A percentile compares a stretch with the other conserved stretches of the same genome.
Conservation (phyloP, 2,113 vertebrate species). For the Gracilinanus agilis region DNA sequence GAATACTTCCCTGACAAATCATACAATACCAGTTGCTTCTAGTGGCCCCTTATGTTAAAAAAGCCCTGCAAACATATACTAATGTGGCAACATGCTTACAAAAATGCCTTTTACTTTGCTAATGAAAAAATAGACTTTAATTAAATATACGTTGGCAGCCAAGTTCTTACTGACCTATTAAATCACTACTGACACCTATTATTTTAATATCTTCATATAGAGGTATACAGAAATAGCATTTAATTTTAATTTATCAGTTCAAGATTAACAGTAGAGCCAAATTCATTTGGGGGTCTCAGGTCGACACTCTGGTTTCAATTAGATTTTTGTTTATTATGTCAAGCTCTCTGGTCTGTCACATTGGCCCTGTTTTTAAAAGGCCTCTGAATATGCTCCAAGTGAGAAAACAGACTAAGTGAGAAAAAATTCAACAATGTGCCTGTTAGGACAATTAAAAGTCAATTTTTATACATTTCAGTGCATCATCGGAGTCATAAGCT, state of each 20-base stretch:
- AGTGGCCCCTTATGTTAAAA: background rate
- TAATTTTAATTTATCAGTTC: background rate
- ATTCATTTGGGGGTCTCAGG: conserved; percentile 11
- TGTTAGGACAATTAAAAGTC: background rate
- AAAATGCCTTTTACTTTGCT: conserved; percentile 5
- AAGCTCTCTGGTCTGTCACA: background rate
- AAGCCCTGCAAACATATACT: conserved; percentile 19
- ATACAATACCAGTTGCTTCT: background rate
- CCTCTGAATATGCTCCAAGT: background rate
- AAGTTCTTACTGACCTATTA: conserved; percentile 34
- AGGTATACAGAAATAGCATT: background rate
- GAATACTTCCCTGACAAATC: conserved; percentile 52
- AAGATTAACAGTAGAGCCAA: background rate
- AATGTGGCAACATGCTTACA: conserved; percentile 8
- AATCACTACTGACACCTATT: conserved; percentile 14
- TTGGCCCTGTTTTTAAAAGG: conserved; percentile 5
- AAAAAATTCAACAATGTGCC: background rate
- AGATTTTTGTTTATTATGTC: conserved; percentile 40
- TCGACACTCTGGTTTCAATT: conserved; percentile 26
- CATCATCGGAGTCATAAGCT: background rate
- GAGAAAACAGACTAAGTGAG: background rate
- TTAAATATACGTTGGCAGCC: background rate
- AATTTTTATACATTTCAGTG: background rate
- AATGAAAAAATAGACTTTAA: background rate
- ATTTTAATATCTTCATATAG: conserved; percentile 19